Base-by-base conservation (phyloP, 2,797 vertebrate species). In the Ptychobarbus kaznakovi region DNA sequence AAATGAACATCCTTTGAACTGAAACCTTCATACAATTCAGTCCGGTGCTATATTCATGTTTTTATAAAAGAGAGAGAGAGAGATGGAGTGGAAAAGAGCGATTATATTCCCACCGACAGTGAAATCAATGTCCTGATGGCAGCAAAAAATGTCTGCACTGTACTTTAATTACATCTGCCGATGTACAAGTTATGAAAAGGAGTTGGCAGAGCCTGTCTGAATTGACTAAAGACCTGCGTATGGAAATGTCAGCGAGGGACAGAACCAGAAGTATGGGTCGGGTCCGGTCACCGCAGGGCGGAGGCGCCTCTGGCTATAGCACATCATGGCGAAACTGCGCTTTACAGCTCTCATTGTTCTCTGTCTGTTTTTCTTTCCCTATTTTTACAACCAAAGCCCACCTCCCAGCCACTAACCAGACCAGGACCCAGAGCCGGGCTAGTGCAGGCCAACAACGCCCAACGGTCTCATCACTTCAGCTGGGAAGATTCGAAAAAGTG, bases 381-480 rank as follows among this genome's bases (percentile, higher is more conserved):
- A 76, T 84, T 87, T 87, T 80, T 80, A 84, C 76, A 84, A 84
- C 66, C 20, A 6, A 80, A 85, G 84, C 82, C 77, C 81, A 79
- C 75, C 38, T 56, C 53, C 56, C 76, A 68, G 46, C 81, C 76
- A 61, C 66, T 79, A 63, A 32, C 74, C 38, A 85, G 66, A 40
- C 32, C 80, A 58, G n/a, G 20, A 53, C 42, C 68, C 22, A 2
- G 9, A 72, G 77, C 56, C 8, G 22, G 25, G 46, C 15, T 25
- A 25, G 16, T 20, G 76, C 18, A 3, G 83, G 63, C 51, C 49
- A 84, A 70, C 75, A 84, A 84, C 74, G 69, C 83, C 75, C 83
- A 38, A 18, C 5, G 83, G 65, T 70, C 75, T 61, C 83, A 79
- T 84, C 75, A 70, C 65, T 38, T 84, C 22, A 70, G 75, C 65